A percentile compares a stretch with the other conserved stretches of the same genome.
These are phyloP conservation scores for Sus cebifrons DNA, from an alignment of 2,797 vertebrate genomes.

Conservation along the genomic window DNA sequence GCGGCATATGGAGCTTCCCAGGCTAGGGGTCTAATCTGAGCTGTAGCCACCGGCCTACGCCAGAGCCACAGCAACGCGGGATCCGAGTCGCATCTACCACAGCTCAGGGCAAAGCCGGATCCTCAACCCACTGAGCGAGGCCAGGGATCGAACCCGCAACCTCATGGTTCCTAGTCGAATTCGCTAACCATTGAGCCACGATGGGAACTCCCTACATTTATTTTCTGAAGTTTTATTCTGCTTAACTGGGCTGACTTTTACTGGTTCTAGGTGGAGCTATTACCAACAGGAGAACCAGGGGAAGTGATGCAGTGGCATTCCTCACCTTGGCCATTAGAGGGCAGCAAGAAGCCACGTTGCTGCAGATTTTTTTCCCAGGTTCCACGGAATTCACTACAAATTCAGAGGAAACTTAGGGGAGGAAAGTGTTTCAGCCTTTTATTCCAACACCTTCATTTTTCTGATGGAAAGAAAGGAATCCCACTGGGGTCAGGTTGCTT, in stretches of 20 bases:
- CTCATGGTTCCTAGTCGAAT: no score
- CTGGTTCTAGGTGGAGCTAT: neutral
- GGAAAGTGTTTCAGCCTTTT: neutral
- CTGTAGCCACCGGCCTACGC: no score
- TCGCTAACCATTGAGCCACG: no score
- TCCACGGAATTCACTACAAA: neutral
- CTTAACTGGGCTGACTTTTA: neutral
- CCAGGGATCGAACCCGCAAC: no score
- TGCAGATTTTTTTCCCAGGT: rapidly evolving
- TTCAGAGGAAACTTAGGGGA: neutral
- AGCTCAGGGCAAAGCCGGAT: no score
- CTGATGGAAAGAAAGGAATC: neutral
- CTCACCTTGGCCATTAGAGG: constrained; percentile 81
- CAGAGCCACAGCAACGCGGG: no score
- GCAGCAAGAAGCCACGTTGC: constrained; percentile 79
- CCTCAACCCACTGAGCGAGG: no score
- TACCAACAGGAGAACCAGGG: rapidly evolving
- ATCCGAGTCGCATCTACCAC: no score
- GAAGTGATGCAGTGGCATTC: neutral
- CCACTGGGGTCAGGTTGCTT: neutral
- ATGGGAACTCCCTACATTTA: neutral
- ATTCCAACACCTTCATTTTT: neutral
- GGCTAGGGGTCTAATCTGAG: no score
- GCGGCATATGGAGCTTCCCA: no score
- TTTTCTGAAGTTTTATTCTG: neutral